Percentiles rank a stretch among this genome's conserved stretches.
These are phyloP conservation scores for Indicator indicator DNA, from an alignment of 2,113 vertebrate genomes.

Conservation along the genomic window DNA sequence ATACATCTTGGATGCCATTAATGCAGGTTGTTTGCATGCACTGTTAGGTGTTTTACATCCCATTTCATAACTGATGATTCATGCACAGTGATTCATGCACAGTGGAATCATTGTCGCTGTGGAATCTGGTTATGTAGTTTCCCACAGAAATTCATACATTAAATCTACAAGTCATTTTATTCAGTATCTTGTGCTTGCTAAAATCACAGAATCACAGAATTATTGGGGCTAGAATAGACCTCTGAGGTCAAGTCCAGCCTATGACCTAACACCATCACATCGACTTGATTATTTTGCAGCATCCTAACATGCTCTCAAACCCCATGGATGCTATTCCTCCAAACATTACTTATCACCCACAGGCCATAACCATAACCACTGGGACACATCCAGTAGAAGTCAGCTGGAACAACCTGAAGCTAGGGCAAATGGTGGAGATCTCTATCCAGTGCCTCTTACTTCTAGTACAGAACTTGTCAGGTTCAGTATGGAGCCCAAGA, in stretches of 20 bases:
- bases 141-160: accelerated
- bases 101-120: not conserved
- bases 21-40: not conserved
- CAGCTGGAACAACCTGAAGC: not conserved
- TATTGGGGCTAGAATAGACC: too few relatives aligned
- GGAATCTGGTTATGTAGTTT: not conserved
- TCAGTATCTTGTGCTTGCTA: not conserved
- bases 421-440: not conserved
- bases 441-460: not conserved
- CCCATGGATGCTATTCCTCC: not conserved
- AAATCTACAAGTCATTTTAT: not conserved
- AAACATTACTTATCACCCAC: not conserved
- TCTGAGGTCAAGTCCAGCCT: too few relatives aligned
- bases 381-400: not conserved
- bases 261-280: too few relatives aligned
- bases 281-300: not conserved
- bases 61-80: not conserved
- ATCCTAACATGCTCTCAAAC: not conserved
- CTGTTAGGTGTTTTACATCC: not conserved
- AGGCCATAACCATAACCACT: not conserved
- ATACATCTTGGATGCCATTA: not conserved
- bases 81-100: not conserved
- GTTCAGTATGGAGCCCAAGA: not conserved
- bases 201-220: not conserved
- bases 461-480: not conserved